Base-by-base conservation (phyloP, 2,113 vertebrate species). In the Osmerus eperlanus region DNA sequence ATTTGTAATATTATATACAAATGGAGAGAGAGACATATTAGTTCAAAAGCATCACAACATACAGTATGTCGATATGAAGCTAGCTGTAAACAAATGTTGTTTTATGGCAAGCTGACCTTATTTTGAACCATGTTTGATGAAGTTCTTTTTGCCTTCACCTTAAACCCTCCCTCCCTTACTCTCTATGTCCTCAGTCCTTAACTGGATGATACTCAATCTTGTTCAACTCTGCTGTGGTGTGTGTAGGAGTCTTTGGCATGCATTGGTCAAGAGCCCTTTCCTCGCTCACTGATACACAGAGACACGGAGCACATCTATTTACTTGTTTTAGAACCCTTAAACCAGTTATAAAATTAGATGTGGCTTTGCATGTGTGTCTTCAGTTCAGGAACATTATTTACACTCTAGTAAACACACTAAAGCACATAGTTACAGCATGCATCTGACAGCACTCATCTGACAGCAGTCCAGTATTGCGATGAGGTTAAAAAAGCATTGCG, bases 211-310 rank as follows among this genome's bases (percentile, higher is more conserved):
- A 80, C 84, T 75, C 87, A 88, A 89, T 89, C 86, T 89, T 87
- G 87, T 91, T 91, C 92, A 92, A 89, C 87, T 92, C 85, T 88
- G 86, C 88, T 88, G 79, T 84, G 88, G 84, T 85, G 84, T 89
- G 81, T 32, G 71, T 78, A 80, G 81, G 68, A 78, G 84, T 83
- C 68, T 55, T 41, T 71, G 29, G 68, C 36, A 65, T 18, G 58
- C 59, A 4, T 23, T 72, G 72, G 83, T 75, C 53, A 9, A 60
- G 76, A 81, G 73, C 73, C 63, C 72, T 81, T 84, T 81, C 80
- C 73, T 79, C 21, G 68, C 58, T 78, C 70, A 62, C 82, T 87
- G 72, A 88, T 79, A 41, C 74, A 70, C 72, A 80, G 75, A 86
- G 84, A 86, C 85, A 85, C 79, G 77, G 75, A 83, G 63, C 47